A percentile compares a stretch with the other conserved stretches of the same genome.
These are phyloP conservation scores for Acestrorhynchus altus DNA, from an alignment of 2,797 vertebrate genomes.

Conservation along the genomic window DNA sequence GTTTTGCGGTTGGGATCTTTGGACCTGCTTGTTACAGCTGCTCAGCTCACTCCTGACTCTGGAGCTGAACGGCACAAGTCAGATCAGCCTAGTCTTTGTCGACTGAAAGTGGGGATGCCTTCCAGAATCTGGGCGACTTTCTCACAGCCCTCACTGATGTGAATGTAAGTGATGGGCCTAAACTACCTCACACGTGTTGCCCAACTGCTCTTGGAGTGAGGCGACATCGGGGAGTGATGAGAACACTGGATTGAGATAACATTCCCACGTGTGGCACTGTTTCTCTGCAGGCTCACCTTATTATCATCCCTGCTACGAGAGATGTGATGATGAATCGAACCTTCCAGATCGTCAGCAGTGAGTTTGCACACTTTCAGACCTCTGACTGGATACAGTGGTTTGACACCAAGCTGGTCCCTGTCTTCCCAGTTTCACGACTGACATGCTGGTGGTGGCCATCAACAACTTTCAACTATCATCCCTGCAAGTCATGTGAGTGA, in stretches of 20 bases:
- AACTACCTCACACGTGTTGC: neutral
- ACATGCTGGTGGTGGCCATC: slow-evolving; percentile 55
- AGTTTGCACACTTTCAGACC: slow-evolving; percentile 30
- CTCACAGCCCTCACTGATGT: neutral
- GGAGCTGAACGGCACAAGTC: neutral
- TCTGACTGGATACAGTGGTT: slow-evolving; percentile 57
- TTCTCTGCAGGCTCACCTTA: neutral
- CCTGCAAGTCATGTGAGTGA: slow-evolving; percentile 65
- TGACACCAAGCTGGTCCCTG: slow-evolving; percentile 38
- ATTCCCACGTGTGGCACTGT: neutral
- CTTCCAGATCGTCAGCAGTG: slow-evolving; percentile 42
- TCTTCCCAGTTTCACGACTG: slow-evolving; percentile 61
- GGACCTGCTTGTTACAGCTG: neutral
- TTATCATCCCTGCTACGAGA: slow-evolving; percentile 41
- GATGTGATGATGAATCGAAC: neutral
- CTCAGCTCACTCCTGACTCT: neutral
- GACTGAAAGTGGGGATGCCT: neutral
- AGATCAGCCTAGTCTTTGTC: neutral
- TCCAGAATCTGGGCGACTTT: neutral
- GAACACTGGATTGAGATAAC: neutral
- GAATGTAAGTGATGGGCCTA: neutral
- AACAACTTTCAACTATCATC: slow-evolving; percentile 29
- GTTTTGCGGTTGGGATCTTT: neutral
- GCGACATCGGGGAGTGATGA: neutral
- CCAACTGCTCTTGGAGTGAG: neutral